Base-by-base conservation (phyloP, 2,113 vertebrate species). In the Rutilus rutilus region DNA sequence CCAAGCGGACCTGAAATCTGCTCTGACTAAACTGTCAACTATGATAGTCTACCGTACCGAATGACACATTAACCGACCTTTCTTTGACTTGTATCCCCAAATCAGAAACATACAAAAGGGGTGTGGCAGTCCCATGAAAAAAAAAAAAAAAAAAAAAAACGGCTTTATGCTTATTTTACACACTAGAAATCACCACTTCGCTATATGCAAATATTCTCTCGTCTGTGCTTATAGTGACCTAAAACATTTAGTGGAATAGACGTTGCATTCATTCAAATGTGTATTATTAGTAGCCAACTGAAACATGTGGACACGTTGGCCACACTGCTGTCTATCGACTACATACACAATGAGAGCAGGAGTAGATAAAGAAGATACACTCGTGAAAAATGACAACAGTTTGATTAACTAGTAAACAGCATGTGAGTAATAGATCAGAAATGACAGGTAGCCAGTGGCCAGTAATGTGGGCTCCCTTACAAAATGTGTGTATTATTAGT, bases 181-280 rank as follows among this genome's bases (percentile, higher is more conserved):
- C 79, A 42, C 65, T 69, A 59, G 30, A 73, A 83, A 73, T 83
- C 50, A 83, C 52, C 23, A 73, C 62, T 73, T 83, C 73, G 67
- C 81, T 39, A 73, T 39, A 73, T 54, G 81, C 67, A 73, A 83
- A 83, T 69, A n/a, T 11, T 14, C 39, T 67, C 79, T 47, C 25
- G 10, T 52, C 25, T 33, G 42, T 36, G 45, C 15, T 27, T 45
- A 33, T 33, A 21, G 42, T 64, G 47, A 17, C 27, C 39, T 12
- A 12, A 78, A 39, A 33, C 17, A 17, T 78, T 57, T 21, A 57
- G 6, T 57, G 2, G 19, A 23, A 57, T 23, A 57, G 19, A 23
- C 17, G 52, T 42, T 79, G 12, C 30, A 17, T 79, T 60, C 30
- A 17, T 79, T 60, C 14, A 19, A 60, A 12, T 60, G 9, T 9